Conservation (phyloP, 2,888 invertebrate genomes). For the Thalpophila matura region DNA sequence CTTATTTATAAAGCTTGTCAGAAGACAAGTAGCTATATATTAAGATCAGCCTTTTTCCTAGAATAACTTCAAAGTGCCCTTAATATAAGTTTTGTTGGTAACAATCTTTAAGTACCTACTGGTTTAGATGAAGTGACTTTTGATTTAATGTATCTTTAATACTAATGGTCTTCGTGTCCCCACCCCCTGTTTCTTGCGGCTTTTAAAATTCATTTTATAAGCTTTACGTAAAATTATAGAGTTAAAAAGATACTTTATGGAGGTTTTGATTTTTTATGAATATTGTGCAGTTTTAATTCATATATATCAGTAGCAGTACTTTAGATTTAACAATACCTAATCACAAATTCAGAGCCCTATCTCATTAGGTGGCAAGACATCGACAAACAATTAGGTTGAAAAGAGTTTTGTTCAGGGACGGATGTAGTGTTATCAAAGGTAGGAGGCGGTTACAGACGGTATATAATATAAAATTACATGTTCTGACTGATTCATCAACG, state of each 20-base stretch:
- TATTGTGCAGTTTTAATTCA: not conserved
- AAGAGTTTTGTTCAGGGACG: too few species aligned
- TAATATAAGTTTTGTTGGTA: slow-evolving; percentile 39
- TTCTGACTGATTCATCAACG: too few species aligned
- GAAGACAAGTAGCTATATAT: slow-evolving; percentile 21
- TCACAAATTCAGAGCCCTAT: too few species aligned
- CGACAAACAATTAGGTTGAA: too few species aligned
- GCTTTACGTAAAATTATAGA: not conserved
- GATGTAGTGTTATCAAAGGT: too few species aligned
- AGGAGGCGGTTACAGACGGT: too few species aligned
- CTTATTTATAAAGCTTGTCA: not conserved
- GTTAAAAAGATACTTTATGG: not conserved
- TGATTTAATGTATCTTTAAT: slow-evolving; percentile 53
- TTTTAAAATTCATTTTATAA: slow-evolving; percentile 33
- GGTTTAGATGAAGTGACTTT: slow-evolving; percentile 54
- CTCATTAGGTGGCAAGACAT: too few species aligned
- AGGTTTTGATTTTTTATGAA: too few species aligned
- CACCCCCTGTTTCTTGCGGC: slow-evolving; percentile 17
- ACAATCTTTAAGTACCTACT: slow-evolving; percentile 45
- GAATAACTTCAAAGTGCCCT: slow-evolving; percentile 34
- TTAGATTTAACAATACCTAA: too few species aligned
- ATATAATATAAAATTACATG: too few species aligned
- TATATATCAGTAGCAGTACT: too few species aligned
- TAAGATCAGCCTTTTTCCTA: slow-evolving; percentile 21
- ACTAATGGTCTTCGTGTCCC: slow-evolving; percentile 26